Base-by-base conservation (phyloP, 2,797 vertebrate genomes). In the Anabas testudineus region DNA sequence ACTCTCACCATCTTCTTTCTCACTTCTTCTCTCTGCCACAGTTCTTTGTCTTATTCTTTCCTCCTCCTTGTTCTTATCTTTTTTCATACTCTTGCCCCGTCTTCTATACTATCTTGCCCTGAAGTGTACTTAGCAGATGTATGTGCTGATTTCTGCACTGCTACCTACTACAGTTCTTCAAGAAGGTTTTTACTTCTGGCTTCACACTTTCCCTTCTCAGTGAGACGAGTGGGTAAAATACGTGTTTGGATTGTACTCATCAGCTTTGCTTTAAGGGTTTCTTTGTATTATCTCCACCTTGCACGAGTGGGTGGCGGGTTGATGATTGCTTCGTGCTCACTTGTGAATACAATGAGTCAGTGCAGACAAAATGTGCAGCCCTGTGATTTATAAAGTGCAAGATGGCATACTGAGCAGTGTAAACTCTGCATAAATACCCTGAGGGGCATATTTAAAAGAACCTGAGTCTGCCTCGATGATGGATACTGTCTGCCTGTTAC, bases 331-430 rank as follows among this genome's bases (percentile, higher is more conserved):
- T 43, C 55, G 19, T 48, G 51, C 15, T 49, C 28, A 42, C 28
- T 19, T 39, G 22, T 54, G 28, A 21, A 43, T 64, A 37, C 45
- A 64, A 14, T 51, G 39, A 36, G 32, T 62, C 53, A 58, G 5
- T 18, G 14, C 45, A 59, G 48, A 7, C 55, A 66, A 45, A 65
- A 16, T 12, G 19, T 53, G 32, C 7, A 53, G 65, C 4, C 15
- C 21, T 15, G 24, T 57, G 46, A 72, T 58, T 64, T 64, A 57
- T 14, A 52, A 60, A 32, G 9, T 37, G 19, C 32, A 63, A 45
- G 19, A 68, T 13, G 8, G 42, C 32, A 59, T 19, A 47, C 48
- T 22, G n/a, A 34, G 30, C 22, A 42, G 16, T 14, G 19, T 21
- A 54, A 47, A 42, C 43, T 48, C 34, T 49, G 45, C 39, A 48